These are phyloP conservation scores for Teleopsis dalmanni DNA, from an alignment of 1,140 invertebrate species.

Conservation along the genomic window DNA sequence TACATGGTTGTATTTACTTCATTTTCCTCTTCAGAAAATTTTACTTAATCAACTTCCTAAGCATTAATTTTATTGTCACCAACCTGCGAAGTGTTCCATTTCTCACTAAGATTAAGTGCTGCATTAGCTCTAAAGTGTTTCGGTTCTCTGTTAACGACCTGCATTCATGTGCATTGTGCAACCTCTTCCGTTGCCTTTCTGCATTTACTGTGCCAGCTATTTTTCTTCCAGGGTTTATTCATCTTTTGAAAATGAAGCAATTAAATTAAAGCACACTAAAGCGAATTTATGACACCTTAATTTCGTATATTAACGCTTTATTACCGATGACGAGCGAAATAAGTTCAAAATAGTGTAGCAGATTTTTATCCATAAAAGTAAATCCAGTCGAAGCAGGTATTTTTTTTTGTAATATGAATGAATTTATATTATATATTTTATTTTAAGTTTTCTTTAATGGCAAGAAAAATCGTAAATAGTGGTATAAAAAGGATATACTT, in stretches of 20 bases:
- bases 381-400: slow-evolving; percentile 1
- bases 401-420: background rate
- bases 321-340: slow-evolving; percentile 3
- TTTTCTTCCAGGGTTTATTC: background rate
- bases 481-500: slow-evolving; percentile 5
- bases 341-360: background rate
- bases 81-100: background rate
- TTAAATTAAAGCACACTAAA: slow-evolving; percentile 41
- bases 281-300: slow-evolving; percentile 41
- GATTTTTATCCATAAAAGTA: slow-evolving; percentile 5
- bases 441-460: background rate
- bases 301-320: slow-evolving; percentile 43
- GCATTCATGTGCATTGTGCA: background rate
- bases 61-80: slow-evolving; percentile 7
- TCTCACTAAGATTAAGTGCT: background rate
- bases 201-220: too few relatives aligned
- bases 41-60: slow-evolving; percentile 5
- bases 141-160: too few relatives aligned
- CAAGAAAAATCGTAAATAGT: slow-evolving; percentile 3
- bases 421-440: background rate
- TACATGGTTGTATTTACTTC: background rate
- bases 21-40: background rate
- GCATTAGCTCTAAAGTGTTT: too few relatives aligned
- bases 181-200: background rate
- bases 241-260: slow-evolving; percentile 27